These are phyloP conservation scores for Seira sanloemensis DNA, from an alignment of 2,888 invertebrate genomes.

Conservation along the genomic window DNA sequence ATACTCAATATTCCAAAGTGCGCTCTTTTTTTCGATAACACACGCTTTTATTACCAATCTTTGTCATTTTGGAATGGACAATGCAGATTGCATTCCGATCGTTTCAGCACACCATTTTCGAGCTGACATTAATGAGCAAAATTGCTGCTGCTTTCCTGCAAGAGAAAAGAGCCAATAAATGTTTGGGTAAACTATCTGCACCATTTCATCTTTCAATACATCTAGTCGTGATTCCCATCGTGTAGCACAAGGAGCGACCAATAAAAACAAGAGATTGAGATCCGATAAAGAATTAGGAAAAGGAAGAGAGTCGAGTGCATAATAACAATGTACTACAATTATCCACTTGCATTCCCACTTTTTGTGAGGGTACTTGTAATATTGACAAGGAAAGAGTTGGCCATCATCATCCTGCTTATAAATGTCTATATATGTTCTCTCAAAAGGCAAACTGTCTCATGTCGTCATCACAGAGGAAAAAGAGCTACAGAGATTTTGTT, in stretches of 20 bases:
- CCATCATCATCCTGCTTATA: neutral
- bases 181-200: neutral
- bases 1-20: too few species aligned
- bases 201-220: constrained; percentile 33
- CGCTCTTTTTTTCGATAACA: too few species aligned
- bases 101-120: constrained; percentile 3
- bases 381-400: neutral
- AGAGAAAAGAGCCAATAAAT: neutral
- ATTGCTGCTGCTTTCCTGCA: neutral
- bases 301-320: neutral
- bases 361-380: neutral
- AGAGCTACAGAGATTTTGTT: constrained; percentile 41
- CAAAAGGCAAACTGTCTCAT: neutral
- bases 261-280: constrained; percentile 58
- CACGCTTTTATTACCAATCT: too few species aligned
- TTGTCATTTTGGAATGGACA: neutral
- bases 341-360: neutral
- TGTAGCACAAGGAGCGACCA: constrained; percentile 64
- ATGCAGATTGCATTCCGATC: constrained; percentile 16
- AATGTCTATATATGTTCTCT: neutral
- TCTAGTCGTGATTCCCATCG: constrained; percentile 52
- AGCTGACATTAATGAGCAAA: neutral
- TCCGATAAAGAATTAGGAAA: constrained; percentile 36
- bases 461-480: neutral
- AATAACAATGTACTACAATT: neutral